A percentile compares a stretch with the other conserved stretches of the same genome.
These are phyloP conservation scores for Cataglyphis rosenhaueri DNA, from an alignment of 2,888 invertebrate species.

Conservation along the genomic window DNA sequence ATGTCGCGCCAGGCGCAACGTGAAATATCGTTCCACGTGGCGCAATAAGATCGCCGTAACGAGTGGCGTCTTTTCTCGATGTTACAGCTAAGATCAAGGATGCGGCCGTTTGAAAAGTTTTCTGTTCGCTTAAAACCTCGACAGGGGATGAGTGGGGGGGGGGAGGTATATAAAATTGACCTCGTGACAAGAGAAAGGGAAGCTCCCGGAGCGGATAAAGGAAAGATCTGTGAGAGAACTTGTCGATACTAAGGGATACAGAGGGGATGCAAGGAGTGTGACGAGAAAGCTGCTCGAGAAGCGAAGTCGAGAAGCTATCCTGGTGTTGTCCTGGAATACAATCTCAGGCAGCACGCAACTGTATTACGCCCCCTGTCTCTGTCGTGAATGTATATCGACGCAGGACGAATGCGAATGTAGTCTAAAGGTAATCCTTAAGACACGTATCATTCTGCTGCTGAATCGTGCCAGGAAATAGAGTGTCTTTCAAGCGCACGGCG, in stretches of 20 bases:
- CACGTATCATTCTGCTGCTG: slow-evolving; percentile 27
- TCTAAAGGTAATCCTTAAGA: slow-evolving; percentile 39
- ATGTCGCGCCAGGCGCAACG: slow-evolving; percentile 48
- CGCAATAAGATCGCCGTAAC: slow-evolving; percentile 47
- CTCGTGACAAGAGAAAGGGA: slow-evolving; percentile 30
- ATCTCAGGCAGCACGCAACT: slow-evolving; percentile 38
- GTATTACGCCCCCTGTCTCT: slow-evolving; percentile 25
- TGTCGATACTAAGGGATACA: slow-evolving; percentile 43
- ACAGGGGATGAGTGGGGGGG: not conserved
- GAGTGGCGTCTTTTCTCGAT: slow-evolving; percentile 24
- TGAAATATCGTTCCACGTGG: slow-evolving; percentile 47
- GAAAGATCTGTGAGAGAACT: slow-evolving; percentile 45
- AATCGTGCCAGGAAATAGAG: slow-evolving; percentile 33
- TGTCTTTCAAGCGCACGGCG: slow-evolving; percentile 8
- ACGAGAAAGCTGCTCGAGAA: not conserved
- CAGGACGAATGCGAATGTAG: slow-evolving; percentile 17
- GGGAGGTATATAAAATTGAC: slow-evolving; percentile 48
- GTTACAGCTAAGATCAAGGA: slow-evolving; percentile 42
- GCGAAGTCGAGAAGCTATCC: slow-evolving; percentile 9
- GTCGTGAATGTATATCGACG: not conserved
- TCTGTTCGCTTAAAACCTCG: slow-evolving; percentile 44
- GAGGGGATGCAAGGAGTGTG: not conserved
- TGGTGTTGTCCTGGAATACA: slow-evolving; percentile 24
- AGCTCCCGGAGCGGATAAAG: slow-evolving; percentile 34
- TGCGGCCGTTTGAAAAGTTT: slow-evolving; percentile 41